Evolutionary conservation across 1,140 invertebrate genomes (phyloP).

Genomic region (Drosophila novamexicana): DNA sequence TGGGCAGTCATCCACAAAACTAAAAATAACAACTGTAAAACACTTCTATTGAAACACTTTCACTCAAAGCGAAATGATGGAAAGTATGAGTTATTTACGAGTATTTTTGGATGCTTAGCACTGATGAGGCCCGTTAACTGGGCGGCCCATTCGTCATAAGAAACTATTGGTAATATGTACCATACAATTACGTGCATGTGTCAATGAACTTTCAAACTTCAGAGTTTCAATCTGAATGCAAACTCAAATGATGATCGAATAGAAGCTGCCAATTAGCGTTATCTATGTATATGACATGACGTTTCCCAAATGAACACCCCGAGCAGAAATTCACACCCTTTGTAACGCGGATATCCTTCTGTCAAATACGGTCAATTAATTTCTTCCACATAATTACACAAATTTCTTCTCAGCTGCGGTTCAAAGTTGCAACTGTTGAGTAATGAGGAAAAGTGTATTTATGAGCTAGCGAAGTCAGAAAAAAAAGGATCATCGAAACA

Average conservation of each 20-base stretch:
- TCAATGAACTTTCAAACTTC: not conserved
- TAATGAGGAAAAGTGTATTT: no score
- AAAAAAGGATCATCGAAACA: slow-evolving; percentile 22
- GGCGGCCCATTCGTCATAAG: slow-evolving; percentile 39
- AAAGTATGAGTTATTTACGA: slow-evolving; percentile 69
- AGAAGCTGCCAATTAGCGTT: slow-evolving; percentile 13
- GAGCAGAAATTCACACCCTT: slow-evolving; percentile 41
- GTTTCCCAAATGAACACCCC: slow-evolving; percentile 17
- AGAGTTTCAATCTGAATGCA: not conserved
- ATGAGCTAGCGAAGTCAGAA: slow-evolving; percentile 33
- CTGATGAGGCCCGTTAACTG: slow-evolving; percentile 56
- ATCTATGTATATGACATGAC: slow-evolving; percentile 8
- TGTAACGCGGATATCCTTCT: slow-evolving; percentile 1
- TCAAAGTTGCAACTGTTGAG: slow-evolving; percentile 31
- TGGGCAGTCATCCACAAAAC: slow-evolving; percentile 46
- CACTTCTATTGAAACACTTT: slow-evolving; percentile 59
- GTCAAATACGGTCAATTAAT: slow-evolving; percentile 64
- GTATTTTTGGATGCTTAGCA: slow-evolving; percentile 55
- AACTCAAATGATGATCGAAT: not conserved
- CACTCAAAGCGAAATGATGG: slow-evolving; percentile 63
- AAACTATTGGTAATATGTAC: slow-evolving; percentile 23
- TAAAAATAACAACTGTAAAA: slow-evolving; percentile 37
- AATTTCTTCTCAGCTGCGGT: slow-evolving; percentile 63
- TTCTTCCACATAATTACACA: slow-evolving; percentile 70
- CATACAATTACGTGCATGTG: not conserved